phyloP scores from a whole-genome alignment of 2,797 vertebrate genomes.

The Amazonetta brasiliensis region DNA sequence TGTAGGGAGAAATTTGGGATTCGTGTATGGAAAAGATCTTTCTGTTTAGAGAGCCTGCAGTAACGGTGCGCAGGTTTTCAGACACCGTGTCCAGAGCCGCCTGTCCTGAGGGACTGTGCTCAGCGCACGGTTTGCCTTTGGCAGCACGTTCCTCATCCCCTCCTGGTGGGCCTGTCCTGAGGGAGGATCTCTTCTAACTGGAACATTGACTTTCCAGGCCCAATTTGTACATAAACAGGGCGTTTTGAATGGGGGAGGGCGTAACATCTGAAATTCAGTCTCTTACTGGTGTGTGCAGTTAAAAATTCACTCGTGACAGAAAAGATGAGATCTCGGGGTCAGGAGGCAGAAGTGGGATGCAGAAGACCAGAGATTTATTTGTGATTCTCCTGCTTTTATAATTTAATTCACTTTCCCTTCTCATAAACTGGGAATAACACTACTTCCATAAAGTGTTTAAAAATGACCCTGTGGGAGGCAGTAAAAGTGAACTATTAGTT shows the following conservation, averaged over 20 bases:
- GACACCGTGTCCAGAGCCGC: not conserved
- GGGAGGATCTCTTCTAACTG: not conserved
- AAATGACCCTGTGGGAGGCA: not conserved
- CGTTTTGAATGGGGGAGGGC: not conserved
- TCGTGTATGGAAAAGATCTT: not conserved
- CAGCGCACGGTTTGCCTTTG: not conserved
- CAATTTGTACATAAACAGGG: not conserved
- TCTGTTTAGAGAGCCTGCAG: not conserved
- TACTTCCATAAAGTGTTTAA: not conserved
- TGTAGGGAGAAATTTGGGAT: slow-evolving; percentile 41
- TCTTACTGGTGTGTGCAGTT: not conserved
- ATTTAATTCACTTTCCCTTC: not conserved
- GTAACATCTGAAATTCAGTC: not conserved
- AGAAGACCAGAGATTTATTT: not conserved
- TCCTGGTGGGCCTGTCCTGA: not conserved
- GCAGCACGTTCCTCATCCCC: not conserved
- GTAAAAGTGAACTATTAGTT: not conserved
- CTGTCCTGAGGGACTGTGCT: not conserved
- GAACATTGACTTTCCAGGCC: not conserved
- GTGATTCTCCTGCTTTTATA: not conserved
- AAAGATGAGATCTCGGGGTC: not conserved
- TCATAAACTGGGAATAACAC: not conserved
- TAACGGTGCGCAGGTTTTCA: not conserved
- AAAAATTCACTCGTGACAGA: not conserved
- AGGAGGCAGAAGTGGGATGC: not conserved